phyloP scores from a whole-genome alignment of 2,113 vertebrate genomes.

The Arenaria interpres region DNA sequence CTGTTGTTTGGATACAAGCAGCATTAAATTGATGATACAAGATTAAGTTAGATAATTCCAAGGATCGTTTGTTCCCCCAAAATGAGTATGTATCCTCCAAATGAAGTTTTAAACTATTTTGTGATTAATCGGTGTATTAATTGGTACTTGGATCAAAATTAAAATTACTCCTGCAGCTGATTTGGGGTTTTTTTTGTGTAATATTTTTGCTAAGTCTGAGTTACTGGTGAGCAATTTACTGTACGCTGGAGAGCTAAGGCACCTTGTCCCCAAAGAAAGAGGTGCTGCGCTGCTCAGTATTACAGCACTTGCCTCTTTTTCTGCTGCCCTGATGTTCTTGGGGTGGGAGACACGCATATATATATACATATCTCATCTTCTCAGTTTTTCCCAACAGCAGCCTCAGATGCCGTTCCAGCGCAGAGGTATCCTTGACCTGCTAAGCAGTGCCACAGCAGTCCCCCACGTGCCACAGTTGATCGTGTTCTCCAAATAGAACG shows the following conservation, averaged over 20 bases:
- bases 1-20: background rate
- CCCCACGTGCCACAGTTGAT: rapidly evolving
- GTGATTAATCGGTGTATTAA: background rate
- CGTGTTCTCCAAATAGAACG: rapidly evolving
- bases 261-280: background rate
- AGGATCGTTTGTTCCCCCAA: background rate
- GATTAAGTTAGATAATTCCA: background rate
- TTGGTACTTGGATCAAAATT: background rate
- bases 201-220: background rate
- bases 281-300: rapidly evolving
- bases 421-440: background rate
- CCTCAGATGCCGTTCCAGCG: too few relatives aligned
- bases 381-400: background rate
- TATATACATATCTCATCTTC: rapidly evolving
- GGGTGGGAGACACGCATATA: rapidly evolving
- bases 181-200: background rate
- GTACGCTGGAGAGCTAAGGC: background rate
- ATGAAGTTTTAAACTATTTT: background rate
- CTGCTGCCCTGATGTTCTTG: background rate
- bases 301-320: background rate
- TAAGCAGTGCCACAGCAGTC: background rate
- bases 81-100: background rate
- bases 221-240: background rate
- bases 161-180: background rate
- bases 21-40: background rate